A percentile compares a stretch with the other conserved stretches of the same genome.
Conservation (phyloP, 30 jellyfish, hydroid and myxozoan genomes). For the Pseudorhiza aurosa region DNA sequence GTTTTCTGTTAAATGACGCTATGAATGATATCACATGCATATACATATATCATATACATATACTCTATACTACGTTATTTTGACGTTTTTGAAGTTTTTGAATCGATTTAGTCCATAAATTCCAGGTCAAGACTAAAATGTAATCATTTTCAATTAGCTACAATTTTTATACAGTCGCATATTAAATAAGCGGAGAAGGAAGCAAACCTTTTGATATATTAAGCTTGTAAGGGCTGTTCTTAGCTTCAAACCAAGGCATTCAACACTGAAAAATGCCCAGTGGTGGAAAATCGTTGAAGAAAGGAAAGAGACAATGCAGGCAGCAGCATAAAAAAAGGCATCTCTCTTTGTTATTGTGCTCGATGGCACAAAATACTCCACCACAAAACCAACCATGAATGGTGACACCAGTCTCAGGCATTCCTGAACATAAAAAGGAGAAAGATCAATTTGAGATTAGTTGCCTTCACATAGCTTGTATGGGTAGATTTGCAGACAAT, state of each 20-base stretch:
- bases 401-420: conserved; percentile 11
- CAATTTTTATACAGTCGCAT: no score
- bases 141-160: no score
- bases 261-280: conserved; percentile 13
- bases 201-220: conserved; percentile 62
- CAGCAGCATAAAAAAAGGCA: conserved; percentile 57
- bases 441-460: neutral
- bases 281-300: conserved; percentile 18
- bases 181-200: no score
- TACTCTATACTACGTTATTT: no score
- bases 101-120: no score
- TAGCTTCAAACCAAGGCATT: conserved; percentile 45
- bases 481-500: no score
- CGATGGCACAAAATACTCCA: conserved; percentile 26
- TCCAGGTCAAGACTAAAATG: no score
- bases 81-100: no score
- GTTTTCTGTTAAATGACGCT: no score
- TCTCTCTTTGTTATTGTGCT: conserved; percentile 3
- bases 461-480: no score
- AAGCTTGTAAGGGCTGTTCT: conserved; percentile 49
- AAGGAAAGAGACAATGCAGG: neutral
- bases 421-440: neutral
- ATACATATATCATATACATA: no score
- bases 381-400: conserved; percentile 25
- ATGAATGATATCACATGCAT: no score